Evolutionary conservation across 1,140 invertebrate species (phyloP), one percentile per base, ranked within the genome.

Genomic region (Muscidifurax raptorellus): DNA sequence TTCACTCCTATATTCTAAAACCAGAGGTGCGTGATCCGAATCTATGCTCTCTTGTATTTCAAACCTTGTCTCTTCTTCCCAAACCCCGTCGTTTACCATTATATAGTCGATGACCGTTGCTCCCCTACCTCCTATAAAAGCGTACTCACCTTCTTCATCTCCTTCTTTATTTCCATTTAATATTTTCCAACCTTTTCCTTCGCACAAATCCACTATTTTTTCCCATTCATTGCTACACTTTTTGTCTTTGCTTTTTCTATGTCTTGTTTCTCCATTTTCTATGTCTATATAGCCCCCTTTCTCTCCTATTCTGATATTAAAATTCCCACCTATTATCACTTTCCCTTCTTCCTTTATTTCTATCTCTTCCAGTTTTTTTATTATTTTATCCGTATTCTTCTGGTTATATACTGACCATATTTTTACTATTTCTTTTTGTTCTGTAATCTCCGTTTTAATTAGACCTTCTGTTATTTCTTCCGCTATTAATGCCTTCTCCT

Each of bases 291-390:
- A 59, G 13, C 52, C 22, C 22, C 52, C 52, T 59, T 59, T 59
- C 12, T 77, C 75, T 22, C 32, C 36, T 22, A 77, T 28, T 77
- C 75, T 77, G n/a, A 77, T 77, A 12, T 59, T n/a, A n/a, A n/a
- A n/a, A n/a, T n/a, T n/a, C n/a, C n/a, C n/a, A n/a, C n/a, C n/a
- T n/a, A n/a, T n/a, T n/a, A n/a, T n/a, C n/a, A n/a, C n/a, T n/a
- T n/a, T n/a, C n/a, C n/a, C n/a, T n/a, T n/a, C n/a, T n/a, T n/a
- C n/a, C n/a, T n/a, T n/a, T n/a, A n/a, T n/a, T n/a, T n/a, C n/a
- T n/a, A n/a, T n/a, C n/a, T n/a, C 12, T 59, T n/a, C 52, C 4
- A 59, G 3, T 59, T 59, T n/a, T 28, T 47, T 18, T 40, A 47
- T 47, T 40, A 30, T 2, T 44, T 22, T n/a, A 59, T 59, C 22